Conservation (phyloP, 2,113 vertebrate species). For the Cryptoleucopteryx plumbea region DNA sequence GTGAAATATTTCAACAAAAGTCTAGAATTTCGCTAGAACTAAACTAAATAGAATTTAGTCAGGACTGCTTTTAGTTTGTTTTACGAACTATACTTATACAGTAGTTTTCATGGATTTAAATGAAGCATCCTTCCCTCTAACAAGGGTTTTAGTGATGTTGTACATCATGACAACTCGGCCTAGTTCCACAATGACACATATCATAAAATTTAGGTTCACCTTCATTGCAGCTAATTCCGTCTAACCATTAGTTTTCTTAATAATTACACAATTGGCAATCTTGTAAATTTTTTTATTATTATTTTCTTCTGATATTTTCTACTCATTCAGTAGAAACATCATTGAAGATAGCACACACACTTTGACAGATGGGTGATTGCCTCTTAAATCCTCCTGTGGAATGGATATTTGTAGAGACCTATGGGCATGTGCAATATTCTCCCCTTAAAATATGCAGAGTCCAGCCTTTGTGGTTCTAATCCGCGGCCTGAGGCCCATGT, state of each 20-base stretch:
- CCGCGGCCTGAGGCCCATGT: fast-evolving
- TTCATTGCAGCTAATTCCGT: background rate
- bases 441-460: background rate
- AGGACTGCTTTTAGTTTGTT: background rate
- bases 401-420: background rate
- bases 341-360: background rate
- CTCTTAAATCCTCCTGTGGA: background rate
- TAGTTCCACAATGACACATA: background rate
- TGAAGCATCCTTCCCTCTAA: background rate
- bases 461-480: background rate
- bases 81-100: background rate
- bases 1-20: background rate
- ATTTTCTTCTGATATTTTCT: background rate
- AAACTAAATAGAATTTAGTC: background rate
- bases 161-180: background rate
- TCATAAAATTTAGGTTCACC: background rate
- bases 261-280: background rate
- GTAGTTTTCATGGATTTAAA: background rate
- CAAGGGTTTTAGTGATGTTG: background rate
- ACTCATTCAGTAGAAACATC: background rate
- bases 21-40: background rate
- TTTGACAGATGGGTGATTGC: background rate
- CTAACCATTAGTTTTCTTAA: background rate
- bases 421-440: background rate
- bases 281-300: background rate